A percentile compares a stretch with the other conserved stretches of the same genome.
Conservation (phyloP, 2,113 vertebrate species). For the Corydoras maculifer region DNA sequence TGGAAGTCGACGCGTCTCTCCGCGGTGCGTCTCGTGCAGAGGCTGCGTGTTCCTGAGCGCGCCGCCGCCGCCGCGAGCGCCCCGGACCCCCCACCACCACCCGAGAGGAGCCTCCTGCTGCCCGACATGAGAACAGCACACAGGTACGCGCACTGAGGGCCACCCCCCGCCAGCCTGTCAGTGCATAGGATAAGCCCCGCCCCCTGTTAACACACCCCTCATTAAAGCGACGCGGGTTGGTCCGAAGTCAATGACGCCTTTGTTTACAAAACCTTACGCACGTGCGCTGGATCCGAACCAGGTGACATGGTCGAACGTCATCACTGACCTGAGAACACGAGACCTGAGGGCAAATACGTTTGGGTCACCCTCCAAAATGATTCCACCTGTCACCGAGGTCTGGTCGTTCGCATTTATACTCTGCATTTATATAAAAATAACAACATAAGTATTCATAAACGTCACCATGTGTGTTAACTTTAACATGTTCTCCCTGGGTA, state of each 20-base stretch:
- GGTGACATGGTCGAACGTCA: no score
- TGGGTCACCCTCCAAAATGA: no score
- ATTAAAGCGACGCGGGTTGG: conserved; percentile 23
- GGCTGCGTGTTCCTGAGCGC: background rate
- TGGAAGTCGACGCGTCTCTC: conserved; percentile 59
- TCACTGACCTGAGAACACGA: no score
- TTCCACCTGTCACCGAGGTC: no score
- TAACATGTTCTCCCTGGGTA: no score
- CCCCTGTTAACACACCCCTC: background rate
- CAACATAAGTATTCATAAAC: no score
- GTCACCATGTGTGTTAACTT: no score
- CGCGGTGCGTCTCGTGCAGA: background rate
- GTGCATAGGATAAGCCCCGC: background rate
- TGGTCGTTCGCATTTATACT: no score
- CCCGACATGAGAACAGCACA: conserved; percentile 43
- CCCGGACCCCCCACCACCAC: conserved; percentile 21
- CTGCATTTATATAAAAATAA: no score
- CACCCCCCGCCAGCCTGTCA: background rate
- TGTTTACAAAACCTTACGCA: conserved; percentile 13
- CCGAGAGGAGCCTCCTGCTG: conserved; percentile 39
- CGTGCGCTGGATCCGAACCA: background rate
- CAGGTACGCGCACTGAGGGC: background rate
- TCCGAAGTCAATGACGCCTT: conserved; percentile 26
- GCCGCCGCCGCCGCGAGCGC: background rate
- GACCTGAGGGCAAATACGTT: no score